Conservation (phyloP, 2,888 invertebrate species). For the Venustoraphidia nigricollis region DNA sequence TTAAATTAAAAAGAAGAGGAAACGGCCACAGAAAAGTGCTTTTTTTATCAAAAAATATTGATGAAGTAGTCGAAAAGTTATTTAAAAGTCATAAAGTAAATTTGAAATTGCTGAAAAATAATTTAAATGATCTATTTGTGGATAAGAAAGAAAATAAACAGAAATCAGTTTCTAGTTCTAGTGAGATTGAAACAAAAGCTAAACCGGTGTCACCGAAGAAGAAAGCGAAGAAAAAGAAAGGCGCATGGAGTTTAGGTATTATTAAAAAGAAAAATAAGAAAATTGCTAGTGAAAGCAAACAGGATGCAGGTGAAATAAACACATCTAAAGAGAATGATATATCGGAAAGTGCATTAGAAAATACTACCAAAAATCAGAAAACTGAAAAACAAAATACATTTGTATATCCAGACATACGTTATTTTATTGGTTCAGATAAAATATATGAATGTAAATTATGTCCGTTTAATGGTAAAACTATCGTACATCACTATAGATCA, state of each 20-base stretch:
- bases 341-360: too few species aligned
- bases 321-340: too few species aligned
- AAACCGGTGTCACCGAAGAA: background rate
- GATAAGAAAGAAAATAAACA: background rate
- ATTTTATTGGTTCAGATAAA: constrained; percentile 28
- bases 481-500: constrained; percentile 50
- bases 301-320: too few species aligned
- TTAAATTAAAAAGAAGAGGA: too few species aligned
- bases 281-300: background rate
- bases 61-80: background rate
- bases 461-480: constrained; percentile 36
- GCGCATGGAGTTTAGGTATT: constrained; percentile 19
- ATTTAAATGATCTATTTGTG: background rate
- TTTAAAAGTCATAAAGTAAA: background rate
- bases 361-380: too few species aligned
- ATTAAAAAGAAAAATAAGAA: constrained; percentile 25
- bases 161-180: too few species aligned
- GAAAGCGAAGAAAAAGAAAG: background rate
- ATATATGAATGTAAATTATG: constrained; percentile 45
- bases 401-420: constrained; percentile 24
- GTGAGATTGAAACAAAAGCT: too few species aligned
- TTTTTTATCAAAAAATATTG: background rate
- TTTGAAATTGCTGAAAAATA: background rate
- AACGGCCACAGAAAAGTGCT: too few species aligned
- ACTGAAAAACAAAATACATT: too few species aligned